A percentile compares a stretch with the other conserved stretches of the same genome.
These are phyloP conservation scores for Cyprinodon diabolis DNA, from an alignment of 2,797 vertebrate species.

Conservation along the genomic window DNA sequence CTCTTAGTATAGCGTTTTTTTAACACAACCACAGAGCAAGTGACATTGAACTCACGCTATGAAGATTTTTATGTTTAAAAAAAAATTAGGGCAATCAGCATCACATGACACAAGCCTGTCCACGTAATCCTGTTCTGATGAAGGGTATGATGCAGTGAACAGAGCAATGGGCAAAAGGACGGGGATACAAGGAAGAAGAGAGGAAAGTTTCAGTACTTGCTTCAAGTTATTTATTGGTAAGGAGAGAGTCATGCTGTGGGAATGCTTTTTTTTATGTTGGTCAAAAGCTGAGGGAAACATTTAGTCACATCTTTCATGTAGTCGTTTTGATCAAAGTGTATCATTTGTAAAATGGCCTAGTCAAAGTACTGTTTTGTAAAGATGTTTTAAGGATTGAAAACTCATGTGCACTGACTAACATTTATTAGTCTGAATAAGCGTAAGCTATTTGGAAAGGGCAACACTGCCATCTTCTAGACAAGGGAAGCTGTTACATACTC, in stretches of 20 bases:
- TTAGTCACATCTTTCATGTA: background rate
- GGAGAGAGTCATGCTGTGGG: background rate
- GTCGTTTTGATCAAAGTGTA: background rate
- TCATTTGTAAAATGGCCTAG: background rate
- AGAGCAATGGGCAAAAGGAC: constrained; percentile 9
- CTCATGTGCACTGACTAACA: background rate
- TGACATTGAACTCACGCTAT: constrained; percentile 38
- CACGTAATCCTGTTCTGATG: constrained; percentile 37
- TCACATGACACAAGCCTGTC: constrained; percentile 31
- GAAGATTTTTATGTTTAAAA: constrained; percentile 52
- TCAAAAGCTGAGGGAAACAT: background rate
- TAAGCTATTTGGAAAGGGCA: background rate
- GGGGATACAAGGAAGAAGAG: background rate
- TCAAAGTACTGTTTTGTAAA: background rate
- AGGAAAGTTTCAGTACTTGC: background rate
- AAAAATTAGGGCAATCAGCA: constrained; percentile 28
- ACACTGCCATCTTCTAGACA: background rate
- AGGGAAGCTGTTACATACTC: background rate
- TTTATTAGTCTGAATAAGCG: background rate
- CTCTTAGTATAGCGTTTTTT: constrained; percentile 57
- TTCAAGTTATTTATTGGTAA: background rate
- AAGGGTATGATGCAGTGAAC: constrained; percentile 9
- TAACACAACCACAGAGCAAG: constrained; percentile 45
- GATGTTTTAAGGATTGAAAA: background rate
- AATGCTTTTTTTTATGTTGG: background rate